Conservation (phyloP, 92 coral and sea anemone genomes). For the Umimayanthus kanabou region DNA sequence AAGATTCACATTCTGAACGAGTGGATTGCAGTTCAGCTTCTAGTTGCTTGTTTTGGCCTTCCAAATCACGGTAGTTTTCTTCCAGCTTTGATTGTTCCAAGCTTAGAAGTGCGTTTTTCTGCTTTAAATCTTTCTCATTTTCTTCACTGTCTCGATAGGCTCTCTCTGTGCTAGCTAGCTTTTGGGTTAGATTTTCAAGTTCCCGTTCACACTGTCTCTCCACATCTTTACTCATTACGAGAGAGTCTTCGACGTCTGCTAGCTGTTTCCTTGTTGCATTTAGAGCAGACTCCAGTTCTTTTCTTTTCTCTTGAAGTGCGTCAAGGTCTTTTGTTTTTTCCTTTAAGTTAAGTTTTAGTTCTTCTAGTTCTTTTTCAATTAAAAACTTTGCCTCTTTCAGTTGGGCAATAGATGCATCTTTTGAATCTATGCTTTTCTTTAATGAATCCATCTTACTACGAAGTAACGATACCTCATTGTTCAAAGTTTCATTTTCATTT, state of each 20-base stretch:
- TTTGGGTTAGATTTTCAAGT: constrained; percentile 52
- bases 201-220: constrained; percentile 57
- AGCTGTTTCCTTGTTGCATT: constrained; percentile 56
- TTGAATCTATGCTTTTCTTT: constrained; percentile 62
- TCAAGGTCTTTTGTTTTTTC: constrained; percentile 67
- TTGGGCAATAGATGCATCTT: constrained; percentile 60
- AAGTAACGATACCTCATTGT: constrained; percentile 58
- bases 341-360: constrained; percentile 49
- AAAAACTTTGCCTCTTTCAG: constrained; percentile 64
- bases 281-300: constrained; percentile 64
- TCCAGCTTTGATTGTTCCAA: constrained; percentile 76
- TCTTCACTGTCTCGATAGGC: constrained; percentile 62
- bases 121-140: constrained; percentile 67
- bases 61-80: constrained; percentile 60
- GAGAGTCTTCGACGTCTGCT: constrained; percentile 53
- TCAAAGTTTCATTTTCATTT: constrained; percentile 58
- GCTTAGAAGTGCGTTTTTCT: constrained; percentile 65
- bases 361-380: constrained; percentile 65
- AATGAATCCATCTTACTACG: constrained; percentile 65
- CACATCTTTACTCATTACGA: constrained; percentile 49
- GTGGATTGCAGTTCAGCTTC: constrained; percentile 72
- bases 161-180: constrained; percentile 57
- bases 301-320: constrained; percentile 62
- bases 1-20: constrained; percentile 64
- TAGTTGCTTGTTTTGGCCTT: constrained; percentile 63